Evolutionary conservation across 2,113 vertebrate species (phyloP), one percentile per base, ranked within the genome.

Genomic region (Chroicocephalus ridibundus): DNA sequence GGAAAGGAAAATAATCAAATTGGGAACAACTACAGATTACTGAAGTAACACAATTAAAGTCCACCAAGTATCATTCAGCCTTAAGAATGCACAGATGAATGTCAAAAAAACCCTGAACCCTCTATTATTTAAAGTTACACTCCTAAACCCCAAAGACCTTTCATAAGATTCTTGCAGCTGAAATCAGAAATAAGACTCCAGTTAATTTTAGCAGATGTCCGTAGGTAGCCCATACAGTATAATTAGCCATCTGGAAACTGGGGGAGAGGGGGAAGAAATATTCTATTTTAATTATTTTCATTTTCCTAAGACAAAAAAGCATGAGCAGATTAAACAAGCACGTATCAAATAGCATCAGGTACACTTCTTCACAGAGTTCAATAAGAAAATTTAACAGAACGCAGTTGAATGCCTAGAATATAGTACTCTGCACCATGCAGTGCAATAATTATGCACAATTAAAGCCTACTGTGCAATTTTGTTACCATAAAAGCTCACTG

Each of bases 361-460:
- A 65, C 31, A 46, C 32, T 49, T 51, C 82, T 95, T 97, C 93
- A 95, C 60, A 84, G 65, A 93, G 74, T 51, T 87, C 83, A 96
- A 93, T 89, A 91, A 94, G 97, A 84, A 44, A 92, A 92, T 81
- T 38, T 68, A 97, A 94, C 96, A 94, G 89, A 95, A 94, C 77
- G 94, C 80, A 93, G 89, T 32, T 96, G 94, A 96, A 94, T 74
- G 92, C 95, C 94, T 93, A 72, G 74, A 94, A 93, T 93, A 93
- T 81, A 95, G 84, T 72, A 84, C 93, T 97, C 71, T 93, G 93
- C 91, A 92, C 85, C 97, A 97, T 34, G 87, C 96, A 93, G 97
- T 83, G 96, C 93, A 97, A 92, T 97, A 98, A 98, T 98, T 98
- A 96, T 83, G 80, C 94, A 97, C 97, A 98, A 97, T 98, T 98